These are phyloP conservation scores for Chromoteleia sp. DNA, from an alignment of 2,888 invertebrate species.

Conservation along the genomic window DNA sequence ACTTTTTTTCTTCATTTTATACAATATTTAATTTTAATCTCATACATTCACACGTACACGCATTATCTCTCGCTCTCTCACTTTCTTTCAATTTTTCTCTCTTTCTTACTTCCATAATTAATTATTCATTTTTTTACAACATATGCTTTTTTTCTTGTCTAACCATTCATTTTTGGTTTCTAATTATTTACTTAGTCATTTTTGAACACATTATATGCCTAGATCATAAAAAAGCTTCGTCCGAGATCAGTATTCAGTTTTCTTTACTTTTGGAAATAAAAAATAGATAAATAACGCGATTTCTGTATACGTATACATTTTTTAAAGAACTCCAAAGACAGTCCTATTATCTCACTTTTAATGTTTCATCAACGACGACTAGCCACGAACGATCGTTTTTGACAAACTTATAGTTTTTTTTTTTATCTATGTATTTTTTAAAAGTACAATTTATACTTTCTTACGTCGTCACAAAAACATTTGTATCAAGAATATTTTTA, in stretches of 20 bases:
- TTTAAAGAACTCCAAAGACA: slow-evolving; percentile 77
- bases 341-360: slow-evolving; percentile 77
- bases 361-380: slow-evolving; percentile 71
- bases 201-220: slow-evolving; percentile 84
- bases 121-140: slow-evolving; percentile 69
- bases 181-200: slow-evolving; percentile 68
- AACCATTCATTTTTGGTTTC: slow-evolving; percentile 68
- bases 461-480: slow-evolving; percentile 81
- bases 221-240: slow-evolving; percentile 82
- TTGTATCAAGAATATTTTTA: slow-evolving; percentile 84
- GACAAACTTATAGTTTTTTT: slow-evolving; percentile 68
- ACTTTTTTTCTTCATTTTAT: slow-evolving; percentile 89
- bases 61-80: slow-evolving; percentile 72
- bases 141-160: slow-evolving; percentile 68
- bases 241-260: slow-evolving; percentile 74
- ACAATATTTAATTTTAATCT: slow-evolving; percentile 85
- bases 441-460: slow-evolving; percentile 74
- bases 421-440: slow-evolving; percentile 65
- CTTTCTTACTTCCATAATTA: slow-evolving; percentile 54
- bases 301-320: slow-evolving; percentile 72
- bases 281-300: slow-evolving; percentile 74
- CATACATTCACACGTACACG: slow-evolving; percentile 71
- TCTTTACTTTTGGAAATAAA: slow-evolving; percentile 74
- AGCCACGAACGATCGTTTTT: slow-evolving; percentile 72
- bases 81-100: slow-evolving; percentile 36